phyloP scores from a whole-genome alignment of 2,113 vertebrate genomes.

The Halcyon malimbica region DNA sequence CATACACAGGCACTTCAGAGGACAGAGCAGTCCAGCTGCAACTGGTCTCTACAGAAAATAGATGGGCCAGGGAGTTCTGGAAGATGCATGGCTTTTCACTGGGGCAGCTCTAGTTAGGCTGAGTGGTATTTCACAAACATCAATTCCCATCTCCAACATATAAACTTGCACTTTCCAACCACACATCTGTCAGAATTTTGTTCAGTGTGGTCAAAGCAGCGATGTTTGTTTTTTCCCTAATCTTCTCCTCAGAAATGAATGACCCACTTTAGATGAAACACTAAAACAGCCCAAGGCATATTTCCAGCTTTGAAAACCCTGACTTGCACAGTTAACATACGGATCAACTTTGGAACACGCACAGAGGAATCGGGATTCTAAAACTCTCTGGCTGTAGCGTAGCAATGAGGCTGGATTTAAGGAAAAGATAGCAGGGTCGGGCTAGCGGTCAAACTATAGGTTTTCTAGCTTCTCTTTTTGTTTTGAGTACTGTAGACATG shows the following conservation, averaged over 20 bases:
- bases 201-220: conserved; percentile 7
- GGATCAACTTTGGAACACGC: conserved; percentile 4
- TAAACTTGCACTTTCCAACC: not conserved
- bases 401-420: not conserved
- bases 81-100: not conserved
- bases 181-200: conserved; percentile 26
- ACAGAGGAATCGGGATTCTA: not conserved
- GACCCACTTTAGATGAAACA: conserved; percentile 61
- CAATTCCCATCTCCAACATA: not conserved
- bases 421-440: not conserved
- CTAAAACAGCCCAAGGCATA: conserved; percentile 50
- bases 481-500: not conserved
- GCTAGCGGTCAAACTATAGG: not conserved
- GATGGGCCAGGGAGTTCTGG: not conserved
- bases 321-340: conserved; percentile 28
- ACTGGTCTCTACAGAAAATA: not conserved
- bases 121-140: not conserved
- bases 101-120: not conserved
- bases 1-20: not conserved
- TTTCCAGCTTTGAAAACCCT: conserved; percentile 42
- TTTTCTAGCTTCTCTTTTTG: not conserved
- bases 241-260: conserved; percentile 50
- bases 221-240: conserved; percentile 46
- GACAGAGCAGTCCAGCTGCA: not conserved
- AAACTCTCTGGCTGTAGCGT: not conserved